Conservation (phyloP, 2,797 vertebrate species). For the Darevskia nairensis region DNA sequence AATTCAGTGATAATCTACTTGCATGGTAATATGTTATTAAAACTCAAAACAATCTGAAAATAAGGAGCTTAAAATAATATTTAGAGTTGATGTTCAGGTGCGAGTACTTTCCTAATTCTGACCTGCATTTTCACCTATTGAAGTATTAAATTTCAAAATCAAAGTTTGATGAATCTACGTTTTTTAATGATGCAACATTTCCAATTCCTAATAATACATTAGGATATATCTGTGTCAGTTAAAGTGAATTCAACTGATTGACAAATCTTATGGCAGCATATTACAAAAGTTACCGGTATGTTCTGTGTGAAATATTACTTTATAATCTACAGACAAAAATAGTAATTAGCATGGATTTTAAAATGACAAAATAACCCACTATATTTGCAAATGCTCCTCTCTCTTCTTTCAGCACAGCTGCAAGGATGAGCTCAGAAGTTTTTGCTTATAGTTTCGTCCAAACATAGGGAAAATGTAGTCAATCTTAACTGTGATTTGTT, state of each 20-base stretch:
- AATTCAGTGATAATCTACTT: no score
- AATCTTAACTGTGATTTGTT: background rate
- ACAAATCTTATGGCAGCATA: background rate
- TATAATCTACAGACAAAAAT: background rate
- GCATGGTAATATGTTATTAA: background rate
- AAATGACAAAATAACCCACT: background rate
- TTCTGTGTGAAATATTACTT: background rate
- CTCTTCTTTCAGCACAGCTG: background rate
- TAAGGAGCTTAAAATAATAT: background rate
- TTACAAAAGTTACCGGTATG: background rate
- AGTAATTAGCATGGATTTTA: background rate
- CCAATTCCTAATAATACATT: background rate
- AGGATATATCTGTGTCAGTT: background rate
- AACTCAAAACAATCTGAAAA: background rate
- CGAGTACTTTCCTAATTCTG: background rate
- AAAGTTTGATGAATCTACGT: background rate
- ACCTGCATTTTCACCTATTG: background rate
- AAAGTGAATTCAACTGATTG: background rate
- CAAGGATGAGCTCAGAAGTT: background rate
- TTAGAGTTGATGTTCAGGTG: background rate
- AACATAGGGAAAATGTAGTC: background rate
- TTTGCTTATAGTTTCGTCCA: background rate
- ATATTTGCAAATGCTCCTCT: background rate
- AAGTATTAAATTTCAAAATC: background rate
- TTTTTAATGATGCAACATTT: background rate